Percentiles rank a stretch among this genome's conserved stretches.
Conservation (phyloP, 2,797 vertebrate genomes). For the Schizopygopsis malacanthus region DNA sequence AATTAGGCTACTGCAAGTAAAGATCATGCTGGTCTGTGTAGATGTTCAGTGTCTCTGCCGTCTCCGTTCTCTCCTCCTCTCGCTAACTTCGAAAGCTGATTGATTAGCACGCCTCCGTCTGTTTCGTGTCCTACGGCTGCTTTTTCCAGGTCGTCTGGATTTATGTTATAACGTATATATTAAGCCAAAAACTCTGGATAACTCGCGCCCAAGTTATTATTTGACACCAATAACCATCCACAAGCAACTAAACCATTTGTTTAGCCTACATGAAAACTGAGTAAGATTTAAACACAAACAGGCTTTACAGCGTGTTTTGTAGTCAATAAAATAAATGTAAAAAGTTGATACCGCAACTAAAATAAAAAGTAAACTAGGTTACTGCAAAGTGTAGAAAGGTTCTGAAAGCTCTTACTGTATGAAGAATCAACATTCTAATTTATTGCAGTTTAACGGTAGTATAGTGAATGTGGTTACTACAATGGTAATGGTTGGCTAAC, state of each 20-base stretch:
- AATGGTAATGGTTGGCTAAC: neutral
- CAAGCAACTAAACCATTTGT: neutral
- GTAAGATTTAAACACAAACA: neutral
- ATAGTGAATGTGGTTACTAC: neutral
- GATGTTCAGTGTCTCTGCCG: neutral
- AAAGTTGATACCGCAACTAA: neutral
- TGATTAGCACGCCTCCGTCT: neutral
- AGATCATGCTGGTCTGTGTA: neutral
- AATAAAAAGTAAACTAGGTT: neutral
- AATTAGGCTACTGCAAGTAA: neutral
- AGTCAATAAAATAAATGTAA: neutral
- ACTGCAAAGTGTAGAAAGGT: neutral
- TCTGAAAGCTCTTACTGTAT: neutral
- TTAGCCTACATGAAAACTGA: neutral
- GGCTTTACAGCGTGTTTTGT: neutral
- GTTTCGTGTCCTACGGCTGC: too few species aligned
- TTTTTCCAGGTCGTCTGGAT: neutral
- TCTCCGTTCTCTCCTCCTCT: neutral
- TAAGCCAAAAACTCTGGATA: neutral
- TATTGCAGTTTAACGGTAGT: neutral
- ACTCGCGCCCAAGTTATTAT: neutral
- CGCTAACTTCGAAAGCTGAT: neutral
- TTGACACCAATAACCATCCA: neutral
- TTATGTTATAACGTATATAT: conserved; percentile 1
- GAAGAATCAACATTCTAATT: neutral